These are phyloP conservation scores for Anolis sagrei DNA, from an alignment of 2,113 vertebrate genomes.

Conservation along the genomic window DNA sequence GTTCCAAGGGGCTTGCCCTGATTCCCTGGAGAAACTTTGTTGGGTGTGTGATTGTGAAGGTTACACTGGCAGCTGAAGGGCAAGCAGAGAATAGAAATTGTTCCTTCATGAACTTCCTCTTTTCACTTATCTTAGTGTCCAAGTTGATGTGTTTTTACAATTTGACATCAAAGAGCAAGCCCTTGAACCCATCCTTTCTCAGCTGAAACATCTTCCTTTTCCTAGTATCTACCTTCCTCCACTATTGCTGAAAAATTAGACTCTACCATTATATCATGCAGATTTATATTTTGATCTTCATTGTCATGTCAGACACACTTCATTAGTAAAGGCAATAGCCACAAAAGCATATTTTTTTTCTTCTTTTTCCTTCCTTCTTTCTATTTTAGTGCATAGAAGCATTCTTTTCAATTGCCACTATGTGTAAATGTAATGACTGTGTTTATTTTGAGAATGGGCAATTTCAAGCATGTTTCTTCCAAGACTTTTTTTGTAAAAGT, in stretches of 20 bases:
- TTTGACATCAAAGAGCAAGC: neutral
- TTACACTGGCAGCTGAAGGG: neutral
- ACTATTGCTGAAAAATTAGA: neutral
- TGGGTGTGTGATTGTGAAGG: neutral
- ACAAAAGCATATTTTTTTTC: neutral
- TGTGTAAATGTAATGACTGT: neutral
- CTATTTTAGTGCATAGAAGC: neutral
- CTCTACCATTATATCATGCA: neutral
- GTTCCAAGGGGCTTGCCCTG: neutral
- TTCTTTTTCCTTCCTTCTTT: neutral
- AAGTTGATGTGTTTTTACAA: neutral
- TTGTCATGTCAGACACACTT: no score
- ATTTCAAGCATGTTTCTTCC: neutral
- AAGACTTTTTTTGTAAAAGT: neutral
- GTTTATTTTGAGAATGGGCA: neutral
- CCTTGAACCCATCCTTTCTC: neutral
- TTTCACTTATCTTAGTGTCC: neutral
- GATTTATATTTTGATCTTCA: no score
- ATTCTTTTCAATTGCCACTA: neutral
- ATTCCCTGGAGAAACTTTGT: neutral
- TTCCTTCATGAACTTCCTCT: neutral
- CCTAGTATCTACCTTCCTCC: neutral
- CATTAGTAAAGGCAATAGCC: neutral
- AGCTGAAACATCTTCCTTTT: neutral
- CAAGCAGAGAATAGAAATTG: neutral